These are phyloP conservation scores for Ivindomyrus marchei DNA, from an alignment of 2,113 vertebrate species.

Conservation along the genomic window DNA sequence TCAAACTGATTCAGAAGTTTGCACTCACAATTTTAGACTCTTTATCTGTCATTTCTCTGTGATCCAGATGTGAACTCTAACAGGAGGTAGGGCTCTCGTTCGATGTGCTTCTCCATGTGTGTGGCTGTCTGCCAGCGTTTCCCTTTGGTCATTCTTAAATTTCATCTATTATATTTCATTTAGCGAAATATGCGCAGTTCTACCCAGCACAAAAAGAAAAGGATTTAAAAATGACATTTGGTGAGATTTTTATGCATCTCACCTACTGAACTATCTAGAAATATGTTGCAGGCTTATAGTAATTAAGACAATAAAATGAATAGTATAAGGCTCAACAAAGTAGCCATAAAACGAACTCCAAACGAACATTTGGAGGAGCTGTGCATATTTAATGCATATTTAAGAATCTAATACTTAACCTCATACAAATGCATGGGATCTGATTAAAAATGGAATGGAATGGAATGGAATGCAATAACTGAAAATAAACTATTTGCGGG, in stretches of 20 bases:
- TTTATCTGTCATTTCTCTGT: conserved; percentile 55
- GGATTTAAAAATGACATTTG: conserved; percentile 31
- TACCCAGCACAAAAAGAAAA: conserved; percentile 8
- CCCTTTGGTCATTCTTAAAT: conserved; percentile 21
- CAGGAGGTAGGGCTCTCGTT: conserved; percentile 43
- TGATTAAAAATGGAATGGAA: neutral
- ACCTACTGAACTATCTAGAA: neutral
- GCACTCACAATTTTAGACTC: conserved; percentile 56
- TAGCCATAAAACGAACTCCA: neutral
- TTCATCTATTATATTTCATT: conserved; percentile 33
- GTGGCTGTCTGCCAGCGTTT: conserved; percentile 33
- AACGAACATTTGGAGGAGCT: neutral
- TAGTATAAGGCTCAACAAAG: neutral
- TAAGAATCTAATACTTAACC: neutral
- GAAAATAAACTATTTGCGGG: neutral
- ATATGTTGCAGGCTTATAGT: neutral
- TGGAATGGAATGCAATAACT: neutral
- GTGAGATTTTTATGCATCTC: conserved; percentile 4
- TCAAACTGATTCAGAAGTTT: conserved; percentile 59
- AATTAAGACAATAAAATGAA: conserved; percentile 4
- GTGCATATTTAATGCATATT: neutral
- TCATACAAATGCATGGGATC: neutral
- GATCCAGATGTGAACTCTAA: conserved; percentile 63
- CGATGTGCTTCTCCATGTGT: conserved; percentile 22
- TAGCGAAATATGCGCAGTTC: conserved; percentile 29